These are phyloP conservation scores for Bombyx mori DNA, from an alignment of 1,140 invertebrate genomes.

Conservation along the genomic window DNA sequence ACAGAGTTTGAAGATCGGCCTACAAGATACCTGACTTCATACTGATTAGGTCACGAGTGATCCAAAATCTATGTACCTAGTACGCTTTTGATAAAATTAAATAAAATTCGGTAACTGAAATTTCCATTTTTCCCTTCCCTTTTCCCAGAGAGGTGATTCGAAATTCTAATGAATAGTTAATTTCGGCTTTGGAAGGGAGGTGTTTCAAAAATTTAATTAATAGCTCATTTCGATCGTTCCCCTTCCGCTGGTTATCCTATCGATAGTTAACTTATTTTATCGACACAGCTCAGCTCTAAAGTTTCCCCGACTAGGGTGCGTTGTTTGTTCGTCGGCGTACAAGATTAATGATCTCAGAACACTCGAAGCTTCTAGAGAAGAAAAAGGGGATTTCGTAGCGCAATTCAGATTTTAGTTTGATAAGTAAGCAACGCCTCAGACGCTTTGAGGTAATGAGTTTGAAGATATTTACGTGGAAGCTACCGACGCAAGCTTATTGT, in stretches of 20 bases:
- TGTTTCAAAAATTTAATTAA: slow-evolving; percentile 17
- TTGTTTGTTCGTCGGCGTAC: slow-evolving; percentile 44
- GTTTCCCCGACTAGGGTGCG: slow-evolving; percentile 28
- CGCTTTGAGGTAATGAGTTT: slow-evolving; percentile 40
- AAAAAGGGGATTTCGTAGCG: slow-evolving; percentile 4
- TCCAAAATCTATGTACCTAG: too few species aligned
- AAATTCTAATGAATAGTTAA: too few species aligned
- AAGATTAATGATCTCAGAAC: slow-evolving; percentile 59
- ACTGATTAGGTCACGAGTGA: too few species aligned
- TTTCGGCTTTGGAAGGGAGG: neutral
- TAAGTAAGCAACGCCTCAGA: neutral
- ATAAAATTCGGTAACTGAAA: too few species aligned
- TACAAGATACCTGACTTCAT: too few species aligned
- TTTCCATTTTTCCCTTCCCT: too few species aligned
- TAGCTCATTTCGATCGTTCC: slow-evolving; percentile 5
- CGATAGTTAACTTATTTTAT: slow-evolving; percentile 39
- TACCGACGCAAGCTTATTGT: slow-evolving; percentile 24
- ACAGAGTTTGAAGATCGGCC: too few species aligned
- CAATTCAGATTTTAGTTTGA: slow-evolving; percentile 27
- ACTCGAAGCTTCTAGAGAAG: slow-evolving; percentile 14
- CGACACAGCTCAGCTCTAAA: slow-evolving; percentile 39
- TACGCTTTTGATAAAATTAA: too few species aligned
- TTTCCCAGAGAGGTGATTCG: too few species aligned
- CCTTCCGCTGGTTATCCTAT: slow-evolving; percentile 18
- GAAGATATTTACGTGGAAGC: slow-evolving; percentile 26